Conservation (phyloP, 1,140 invertebrate species). For the Dendrolimus kikuchii region DNA sequence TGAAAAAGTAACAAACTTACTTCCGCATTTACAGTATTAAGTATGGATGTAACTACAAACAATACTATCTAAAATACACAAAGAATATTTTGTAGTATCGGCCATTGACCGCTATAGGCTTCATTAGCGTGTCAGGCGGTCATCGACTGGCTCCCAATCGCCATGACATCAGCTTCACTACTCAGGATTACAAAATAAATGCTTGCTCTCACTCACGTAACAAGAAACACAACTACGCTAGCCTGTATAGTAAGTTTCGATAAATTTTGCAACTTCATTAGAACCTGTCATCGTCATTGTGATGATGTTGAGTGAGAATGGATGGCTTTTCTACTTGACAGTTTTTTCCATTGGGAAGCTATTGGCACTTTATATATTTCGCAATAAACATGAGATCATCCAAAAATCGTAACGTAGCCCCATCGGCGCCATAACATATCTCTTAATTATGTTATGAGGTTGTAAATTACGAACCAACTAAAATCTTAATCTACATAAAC, state of each 20-base stretch:
- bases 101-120: constrained; percentile 43
- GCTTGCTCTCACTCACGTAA: constrained; percentile 60
- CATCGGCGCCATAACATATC: no score
- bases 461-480: no score
- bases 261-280: constrained; percentile 35
- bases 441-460: no score
- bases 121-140: constrained; percentile 61
- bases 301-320: constrained; percentile 13
- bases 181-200: constrained; percentile 59
- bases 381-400: no score
- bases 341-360: constrained; percentile 11
- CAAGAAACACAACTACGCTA: constrained; percentile 28
- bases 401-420: no score
- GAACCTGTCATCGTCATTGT: constrained; percentile 18
- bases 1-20: no score
- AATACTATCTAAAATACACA: no score
- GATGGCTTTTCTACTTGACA: constrained; percentile 14
- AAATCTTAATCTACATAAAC: no score
- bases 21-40: no score
- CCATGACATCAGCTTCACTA: constrained; percentile 63
- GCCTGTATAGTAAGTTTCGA: constrained; percentile 35
- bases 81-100: constrained; percentile 19
- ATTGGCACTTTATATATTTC: constrained; percentile 9
- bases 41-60: no score
- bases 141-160: constrained; percentile 61